Percentiles rank a stretch among this genome's conserved stretches.
Conservation (phyloP, 1,140 invertebrate species). For the Cherax quadricarinatus region DNA sequence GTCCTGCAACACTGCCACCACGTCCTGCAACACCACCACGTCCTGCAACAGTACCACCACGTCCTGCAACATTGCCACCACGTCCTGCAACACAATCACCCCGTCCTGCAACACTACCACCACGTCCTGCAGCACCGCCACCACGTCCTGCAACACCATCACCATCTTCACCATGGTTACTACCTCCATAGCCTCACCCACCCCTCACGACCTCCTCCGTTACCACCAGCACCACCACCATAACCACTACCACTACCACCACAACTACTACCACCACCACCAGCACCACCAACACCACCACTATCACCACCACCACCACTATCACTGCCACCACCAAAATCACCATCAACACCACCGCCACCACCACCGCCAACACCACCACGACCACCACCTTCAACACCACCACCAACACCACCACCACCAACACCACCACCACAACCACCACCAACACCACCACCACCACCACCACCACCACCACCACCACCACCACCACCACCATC, state of each 20-base stretch:
- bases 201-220: too few species aligned
- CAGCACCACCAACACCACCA: not conserved
- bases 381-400: constrained; percentile 14
- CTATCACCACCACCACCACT: not conserved
- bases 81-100: not conserved
- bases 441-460: too few species aligned
- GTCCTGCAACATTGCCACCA: too few species aligned
- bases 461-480: not conserved
- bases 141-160: not conserved
- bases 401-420: not conserved
- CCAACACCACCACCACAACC: too few species aligned
- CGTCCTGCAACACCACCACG: too few species aligned
- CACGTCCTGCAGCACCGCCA: not conserved
- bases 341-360: too few species aligned
- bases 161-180: not conserved
- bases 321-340: too few species aligned
- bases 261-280: too few species aligned
- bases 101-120: too few species aligned
- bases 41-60: too few species aligned
- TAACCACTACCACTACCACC: too few species aligned
- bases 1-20: too few species aligned
- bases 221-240: not conserved
- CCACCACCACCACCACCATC: not conserved
- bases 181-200: not conserved
- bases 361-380: not conserved